Evolutionary conservation across 2,113 vertebrate species (phyloP), one percentile per base, ranked within the genome.

Genomic region (Pituophis catenifer): DNA sequence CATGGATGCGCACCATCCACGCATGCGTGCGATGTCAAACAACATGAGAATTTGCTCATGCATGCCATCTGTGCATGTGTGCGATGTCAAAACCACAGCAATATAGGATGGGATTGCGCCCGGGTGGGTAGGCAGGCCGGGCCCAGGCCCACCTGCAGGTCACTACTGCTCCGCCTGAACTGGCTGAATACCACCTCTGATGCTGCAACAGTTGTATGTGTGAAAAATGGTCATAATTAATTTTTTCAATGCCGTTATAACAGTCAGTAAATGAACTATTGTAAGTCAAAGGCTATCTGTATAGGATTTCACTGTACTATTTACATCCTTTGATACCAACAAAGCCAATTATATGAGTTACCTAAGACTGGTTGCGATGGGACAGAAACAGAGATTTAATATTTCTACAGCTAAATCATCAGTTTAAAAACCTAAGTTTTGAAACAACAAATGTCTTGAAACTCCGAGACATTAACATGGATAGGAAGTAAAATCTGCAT

Each of bases 1-100:
- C 5, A 0, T 0, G 0, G 5, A 0, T 50, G 48, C 0, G 1
- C 48, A 50, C 44, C 44, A 48, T 48, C 44, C 48, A 50, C 48
- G 5, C 48, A 6, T 48, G 48, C 48, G 48, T 50, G 48, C 48
- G 1, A 7, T 50, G 5, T 50, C 48, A 50, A 50, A 50, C 6
- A 50, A 48, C 48, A 48, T 6, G 5, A 50, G 48, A 50, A 50
- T 50, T 50, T 50, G 48, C 48, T 50, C 48, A 50, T 50, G 48
- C 48, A 50, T 50, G 6, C 48, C 48, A 7, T 50, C 48, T 50
- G 6, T 7, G 48, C 48, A 50, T 50, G 48, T 7, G 6, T 50
- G 6, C 48, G 1, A 50, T 7, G 48, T 50, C 48, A 50, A 50
- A 50, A 50, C 48, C 48, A 50, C 48, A 50, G 6, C 48, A 4